A percentile compares a stretch with the other conserved stretches of the same genome.
Evolutionary conservation across 2,113 vertebrate genomes (phyloP).

Genomic region (Neotoma lepida): DNA sequence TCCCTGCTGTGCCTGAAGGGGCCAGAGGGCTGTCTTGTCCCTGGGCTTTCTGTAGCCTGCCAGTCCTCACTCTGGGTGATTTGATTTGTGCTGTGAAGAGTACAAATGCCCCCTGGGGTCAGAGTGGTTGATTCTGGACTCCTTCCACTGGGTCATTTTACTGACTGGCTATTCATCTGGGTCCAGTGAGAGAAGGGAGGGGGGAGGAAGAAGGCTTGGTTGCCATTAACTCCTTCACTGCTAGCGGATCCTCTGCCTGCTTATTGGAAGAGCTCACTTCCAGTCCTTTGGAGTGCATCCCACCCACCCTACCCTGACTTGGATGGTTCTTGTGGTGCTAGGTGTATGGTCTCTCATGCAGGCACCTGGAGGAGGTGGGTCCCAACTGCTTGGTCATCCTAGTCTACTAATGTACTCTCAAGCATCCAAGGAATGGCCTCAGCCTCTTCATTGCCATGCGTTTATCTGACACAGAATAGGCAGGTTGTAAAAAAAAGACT

Average conservation of each 20-base stretch:
- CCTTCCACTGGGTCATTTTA: constrained; percentile 69
- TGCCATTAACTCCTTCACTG: constrained; percentile 59
- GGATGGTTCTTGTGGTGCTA: neutral
- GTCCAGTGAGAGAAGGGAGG: constrained; percentile 17
- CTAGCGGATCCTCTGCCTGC: neutral
- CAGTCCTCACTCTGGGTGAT: constrained; percentile 22
- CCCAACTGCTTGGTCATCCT: neutral
- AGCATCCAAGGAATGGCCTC: neutral
- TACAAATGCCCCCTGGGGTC: constrained; percentile 31
- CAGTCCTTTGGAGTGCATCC: neutral
- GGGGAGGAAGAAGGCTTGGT: neutral
- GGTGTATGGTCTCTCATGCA: neutral
- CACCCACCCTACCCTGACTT: neutral
- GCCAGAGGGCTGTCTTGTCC: neutral
- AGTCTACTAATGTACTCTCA: neutral
- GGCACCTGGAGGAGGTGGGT: neutral
- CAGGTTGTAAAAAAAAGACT: constrained; percentile 51
- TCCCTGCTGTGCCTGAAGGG: neutral
- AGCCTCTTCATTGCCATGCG: neutral
- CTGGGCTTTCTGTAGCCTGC: neutral
- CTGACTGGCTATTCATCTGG: constrained; percentile 71
- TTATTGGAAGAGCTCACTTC: neutral
- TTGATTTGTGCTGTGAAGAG: constrained; percentile 58
- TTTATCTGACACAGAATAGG: constrained; percentile 13
- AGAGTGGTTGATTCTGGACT: constrained; percentile 56